Base-by-base conservation (phyloP, 2,113 vertebrate genomes). In the Centropristis striata region DNA sequence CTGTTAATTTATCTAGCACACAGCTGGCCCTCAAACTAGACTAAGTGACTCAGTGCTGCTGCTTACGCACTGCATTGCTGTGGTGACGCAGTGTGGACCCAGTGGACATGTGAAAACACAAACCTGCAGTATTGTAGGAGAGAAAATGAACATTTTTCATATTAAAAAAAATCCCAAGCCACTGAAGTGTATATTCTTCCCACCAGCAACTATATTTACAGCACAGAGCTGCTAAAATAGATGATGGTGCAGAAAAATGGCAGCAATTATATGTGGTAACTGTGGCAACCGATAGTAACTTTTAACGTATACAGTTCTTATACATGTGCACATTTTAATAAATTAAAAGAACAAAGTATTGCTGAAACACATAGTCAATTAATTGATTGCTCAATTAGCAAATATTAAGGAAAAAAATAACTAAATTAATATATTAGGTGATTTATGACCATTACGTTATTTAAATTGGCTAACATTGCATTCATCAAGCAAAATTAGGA, bases 1-100 rank as follows among this genome's bases (percentile, higher is more conserved):
- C 81, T 58, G 84, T 73, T 84, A 44, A 47, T 88, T 91, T 92
- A 91, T 92, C 61, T 92, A 80, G 92, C 84, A 90, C 91, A 90
- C 92, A 93, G 88, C 89, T 93, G 90, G 80, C 70, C 79, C 78
- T 71, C 42, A 39, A 74, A 87, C 67, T 67, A 72, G 68, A 83
- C 44, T 37, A 80, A 84, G 66, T 76, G 69, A 88, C n/a, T 86
- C 86, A 74, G 57, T 67, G 64, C 14, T 60, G 15, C 64, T 84
- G 91, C 86, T 90, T 90, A 87, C 77, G 86, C 85, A 76, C 25
- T 53, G 55, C 59, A 82, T 71, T 77, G 28, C 72, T 65, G 59
- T 67, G 57, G 42, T 90, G 87, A 92, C 75, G 84, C 80, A 88
- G 53, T 9, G 10, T 25, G 25, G 7, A 65, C 63, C 44, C 65